Conservation (phyloP, 2,888 invertebrate genomes). For the Nomada ferruginata region DNA sequence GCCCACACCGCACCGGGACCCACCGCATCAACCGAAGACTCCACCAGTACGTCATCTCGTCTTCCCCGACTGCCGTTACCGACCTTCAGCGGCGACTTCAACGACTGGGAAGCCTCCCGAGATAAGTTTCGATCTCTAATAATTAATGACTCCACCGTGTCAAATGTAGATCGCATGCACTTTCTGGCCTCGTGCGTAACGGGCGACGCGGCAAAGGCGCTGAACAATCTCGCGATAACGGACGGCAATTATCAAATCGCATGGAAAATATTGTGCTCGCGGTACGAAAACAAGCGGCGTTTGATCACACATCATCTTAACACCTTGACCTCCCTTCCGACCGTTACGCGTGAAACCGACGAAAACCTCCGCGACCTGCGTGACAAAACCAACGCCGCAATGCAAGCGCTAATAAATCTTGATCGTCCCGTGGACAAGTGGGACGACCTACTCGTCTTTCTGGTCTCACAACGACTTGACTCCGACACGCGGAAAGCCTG, state of each 20-base stretch:
- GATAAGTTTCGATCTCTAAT: background rate
- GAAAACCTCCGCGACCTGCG: background rate
- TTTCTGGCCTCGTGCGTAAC: background rate
- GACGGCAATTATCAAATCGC: background rate
- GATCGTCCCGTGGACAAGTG: background rate
- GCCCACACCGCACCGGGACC: too few species aligned
- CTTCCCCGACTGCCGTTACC: background rate
- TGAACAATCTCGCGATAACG: background rate
- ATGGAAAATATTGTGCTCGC: background rate
- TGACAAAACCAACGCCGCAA: background rate
- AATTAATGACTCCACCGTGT: background rate
- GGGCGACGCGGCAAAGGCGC: background rate
- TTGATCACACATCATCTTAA: background rate
- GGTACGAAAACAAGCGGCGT: background rate
- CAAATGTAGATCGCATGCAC: background rate
- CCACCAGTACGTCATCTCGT: too few species aligned
- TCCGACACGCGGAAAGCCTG: background rate
- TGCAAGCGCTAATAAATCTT: background rate
- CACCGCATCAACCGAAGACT: too few species aligned
- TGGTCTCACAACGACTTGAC: background rate
- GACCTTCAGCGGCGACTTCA: background rate
- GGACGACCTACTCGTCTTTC: background rate
- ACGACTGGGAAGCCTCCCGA: background rate
- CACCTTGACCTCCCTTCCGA: background rate
- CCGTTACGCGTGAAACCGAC: background rate